A percentile compares a stretch with the other conserved stretches of the same genome.
These are phyloP conservation scores for Sebastes oblongus DNA, from an alignment of 2,797 vertebrate genomes.

Conservation along the genomic window DNA sequence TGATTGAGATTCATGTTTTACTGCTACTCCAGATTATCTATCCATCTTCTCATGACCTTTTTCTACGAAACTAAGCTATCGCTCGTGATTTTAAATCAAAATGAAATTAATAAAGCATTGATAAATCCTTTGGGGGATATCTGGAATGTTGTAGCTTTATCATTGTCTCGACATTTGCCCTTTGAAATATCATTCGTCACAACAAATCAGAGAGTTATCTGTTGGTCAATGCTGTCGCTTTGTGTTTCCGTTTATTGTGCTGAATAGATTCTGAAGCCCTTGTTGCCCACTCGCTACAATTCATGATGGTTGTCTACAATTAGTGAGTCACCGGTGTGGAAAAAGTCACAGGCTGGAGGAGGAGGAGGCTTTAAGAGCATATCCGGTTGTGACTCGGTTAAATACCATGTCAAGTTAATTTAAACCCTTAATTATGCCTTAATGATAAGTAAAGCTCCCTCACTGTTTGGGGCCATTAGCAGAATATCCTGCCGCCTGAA, in stretches of 20 bases:
- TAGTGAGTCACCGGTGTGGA: constrained; percentile 54
- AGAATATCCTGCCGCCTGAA: not conserved
- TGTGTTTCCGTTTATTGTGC: constrained; percentile 13
- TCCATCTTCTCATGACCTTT: too few species aligned
- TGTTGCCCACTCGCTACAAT: constrained; percentile 15
- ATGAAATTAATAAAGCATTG: not conserved
- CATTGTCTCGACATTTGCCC: constrained; percentile 26
- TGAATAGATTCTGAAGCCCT: constrained; percentile 21
- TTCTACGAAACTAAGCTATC: too few species aligned
- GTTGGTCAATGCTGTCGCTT: constrained; percentile 10
- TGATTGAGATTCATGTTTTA: not conserved
- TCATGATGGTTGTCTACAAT: constrained; percentile 30
- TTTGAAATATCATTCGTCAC: constrained; percentile 22
- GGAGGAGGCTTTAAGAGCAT: constrained; percentile 12
- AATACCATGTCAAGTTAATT: constrained; percentile 20
- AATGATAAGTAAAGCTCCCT: constrained; percentile 1
- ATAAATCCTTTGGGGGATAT: not conserved
- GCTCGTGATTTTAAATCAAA: not conserved
- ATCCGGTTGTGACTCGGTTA: constrained; percentile 1
- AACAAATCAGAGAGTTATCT: constrained; percentile 3
- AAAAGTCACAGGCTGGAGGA: constrained; percentile 25
- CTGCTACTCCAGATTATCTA: too few species aligned
- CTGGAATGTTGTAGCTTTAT: not conserved
- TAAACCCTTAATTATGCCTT: constrained; percentile 19
- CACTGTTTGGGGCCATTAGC: not conserved